These are phyloP conservation scores for Cinclus mexicanus DNA, from an alignment of 2,113 vertebrate species.

Conservation along the genomic window DNA sequence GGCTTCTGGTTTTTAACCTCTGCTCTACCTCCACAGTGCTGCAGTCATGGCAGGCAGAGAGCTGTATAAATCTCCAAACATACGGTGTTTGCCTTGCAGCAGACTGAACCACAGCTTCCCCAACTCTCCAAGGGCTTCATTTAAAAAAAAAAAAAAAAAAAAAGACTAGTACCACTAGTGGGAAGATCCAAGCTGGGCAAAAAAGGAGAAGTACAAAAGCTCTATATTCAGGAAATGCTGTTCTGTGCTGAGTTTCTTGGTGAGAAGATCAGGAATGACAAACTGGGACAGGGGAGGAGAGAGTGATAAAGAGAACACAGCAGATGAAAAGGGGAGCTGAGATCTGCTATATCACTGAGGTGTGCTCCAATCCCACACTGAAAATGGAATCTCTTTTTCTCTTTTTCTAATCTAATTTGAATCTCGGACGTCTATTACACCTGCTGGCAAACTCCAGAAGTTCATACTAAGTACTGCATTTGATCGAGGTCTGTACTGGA, in stretches of 20 bases:
- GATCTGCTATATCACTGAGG: background rate
- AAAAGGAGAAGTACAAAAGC: background rate
- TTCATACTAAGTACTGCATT: background rate
- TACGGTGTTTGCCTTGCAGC: background rate
- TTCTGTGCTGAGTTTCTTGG: background rate
- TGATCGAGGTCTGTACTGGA: background rate
- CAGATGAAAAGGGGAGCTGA: background rate
- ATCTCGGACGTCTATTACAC: background rate
- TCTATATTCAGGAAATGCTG: background rate
- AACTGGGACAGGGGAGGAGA: background rate
- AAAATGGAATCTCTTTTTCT: background rate
- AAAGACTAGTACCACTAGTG: background rate
- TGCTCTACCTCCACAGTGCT: background rate
- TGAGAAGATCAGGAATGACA: background rate
- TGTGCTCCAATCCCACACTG: background rate
- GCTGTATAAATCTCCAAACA: background rate
- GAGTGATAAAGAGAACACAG: background rate
- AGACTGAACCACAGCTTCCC: background rate
- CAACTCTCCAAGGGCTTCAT: background rate
- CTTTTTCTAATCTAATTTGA: background rate
- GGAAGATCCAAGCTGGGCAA: background rate
- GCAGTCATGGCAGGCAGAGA: background rate
- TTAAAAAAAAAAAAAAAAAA: background rate
- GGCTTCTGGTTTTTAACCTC: background rate
- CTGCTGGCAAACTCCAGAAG: background rate